These are phyloP conservation scores for Argopecten irradians DNA, from an alignment of 1,140 invertebrate genomes.

Conservation along the genomic window DNA sequence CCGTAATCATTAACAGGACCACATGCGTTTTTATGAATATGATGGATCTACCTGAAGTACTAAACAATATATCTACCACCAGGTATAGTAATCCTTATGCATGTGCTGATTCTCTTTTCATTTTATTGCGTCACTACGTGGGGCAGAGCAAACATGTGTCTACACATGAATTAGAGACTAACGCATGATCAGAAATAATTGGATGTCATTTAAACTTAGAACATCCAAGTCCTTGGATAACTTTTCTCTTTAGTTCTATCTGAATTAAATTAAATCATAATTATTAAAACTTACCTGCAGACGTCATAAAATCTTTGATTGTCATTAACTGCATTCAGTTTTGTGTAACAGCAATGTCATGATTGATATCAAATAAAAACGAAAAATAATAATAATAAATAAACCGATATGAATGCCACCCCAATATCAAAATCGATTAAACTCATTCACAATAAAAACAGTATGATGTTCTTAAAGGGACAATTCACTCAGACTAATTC, in stretches of 20 bases:
- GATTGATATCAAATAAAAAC: too few relatives aligned
- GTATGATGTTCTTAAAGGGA: too few relatives aligned
- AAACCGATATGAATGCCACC: too few relatives aligned
- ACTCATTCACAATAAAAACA: too few relatives aligned
- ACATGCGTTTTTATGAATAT: not conserved
- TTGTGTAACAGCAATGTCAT: too few relatives aligned
- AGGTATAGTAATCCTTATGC: not conserved
- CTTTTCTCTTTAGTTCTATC: not conserved
- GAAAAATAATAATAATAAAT: too few relatives aligned
- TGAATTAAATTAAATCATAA: not conserved
- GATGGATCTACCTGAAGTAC: not conserved
- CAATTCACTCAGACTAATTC: too few relatives aligned
- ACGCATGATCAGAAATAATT: not conserved
- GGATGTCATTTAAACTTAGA: not conserved
- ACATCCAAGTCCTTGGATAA: too few relatives aligned
- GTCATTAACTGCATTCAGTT: too few relatives aligned
- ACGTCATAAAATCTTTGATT: too few relatives aligned
- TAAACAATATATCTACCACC: not conserved
- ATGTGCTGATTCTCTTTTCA: not conserved
- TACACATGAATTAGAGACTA: not conserved
- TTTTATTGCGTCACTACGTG: not conserved
- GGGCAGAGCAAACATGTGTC: not conserved
- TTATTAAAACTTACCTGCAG: not conserved
- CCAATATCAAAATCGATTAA: too few relatives aligned
- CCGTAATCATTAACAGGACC: not conserved